Evolutionary conservation across 2,888 invertebrate species (phyloP).

Genomic region (Synergus japonicus): DNA sequence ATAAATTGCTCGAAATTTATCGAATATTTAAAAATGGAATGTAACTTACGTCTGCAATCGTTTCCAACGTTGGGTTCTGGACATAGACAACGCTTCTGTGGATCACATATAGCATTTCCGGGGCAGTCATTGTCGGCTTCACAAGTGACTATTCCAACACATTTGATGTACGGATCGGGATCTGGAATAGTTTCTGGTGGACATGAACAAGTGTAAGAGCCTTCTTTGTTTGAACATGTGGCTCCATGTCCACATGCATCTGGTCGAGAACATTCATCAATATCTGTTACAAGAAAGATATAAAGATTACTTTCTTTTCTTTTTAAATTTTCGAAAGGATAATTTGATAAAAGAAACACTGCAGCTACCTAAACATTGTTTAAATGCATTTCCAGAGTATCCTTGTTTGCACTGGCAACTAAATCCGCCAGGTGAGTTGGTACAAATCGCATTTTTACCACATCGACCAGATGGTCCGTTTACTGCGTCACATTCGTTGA

Average conservation of each 20-base stretch:
- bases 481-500: conserved; percentile 91
- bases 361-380: conserved; percentile 82
- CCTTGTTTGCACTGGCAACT: conserved; percentile 90
- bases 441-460: conserved; percentile 89
- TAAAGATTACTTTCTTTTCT: neutral
- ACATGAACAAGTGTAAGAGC: conserved; percentile 88
- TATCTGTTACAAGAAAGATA: conserved; percentile 78
- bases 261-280: conserved; percentile 88
- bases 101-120: conserved; percentile 92
- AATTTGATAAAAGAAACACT: neutral
- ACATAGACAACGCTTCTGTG: conserved; percentile 88
- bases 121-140: conserved; percentile 88
- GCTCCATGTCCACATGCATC: conserved; percentile 90
- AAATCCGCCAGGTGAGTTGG: conserved; percentile 89
- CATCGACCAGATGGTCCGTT: conserved; percentile 90
- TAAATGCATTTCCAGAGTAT: conserved; percentile 90
- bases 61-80: conserved; percentile 95
- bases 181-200: conserved; percentile 90
- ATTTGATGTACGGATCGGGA: conserved; percentile 89
- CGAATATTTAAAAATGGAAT: neutral
- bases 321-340: neutral
- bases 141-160: conserved; percentile 90
- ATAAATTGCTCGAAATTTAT: neutral
- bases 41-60: conserved; percentile 90
- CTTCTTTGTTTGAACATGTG: conserved; percentile 87